Percentiles rank a stretch among this genome's conserved stretches.
These are phyloP conservation scores for Phasia obesa DNA, from an alignment of 2,888 invertebrate genomes.

Conservation along the genomic window DNA sequence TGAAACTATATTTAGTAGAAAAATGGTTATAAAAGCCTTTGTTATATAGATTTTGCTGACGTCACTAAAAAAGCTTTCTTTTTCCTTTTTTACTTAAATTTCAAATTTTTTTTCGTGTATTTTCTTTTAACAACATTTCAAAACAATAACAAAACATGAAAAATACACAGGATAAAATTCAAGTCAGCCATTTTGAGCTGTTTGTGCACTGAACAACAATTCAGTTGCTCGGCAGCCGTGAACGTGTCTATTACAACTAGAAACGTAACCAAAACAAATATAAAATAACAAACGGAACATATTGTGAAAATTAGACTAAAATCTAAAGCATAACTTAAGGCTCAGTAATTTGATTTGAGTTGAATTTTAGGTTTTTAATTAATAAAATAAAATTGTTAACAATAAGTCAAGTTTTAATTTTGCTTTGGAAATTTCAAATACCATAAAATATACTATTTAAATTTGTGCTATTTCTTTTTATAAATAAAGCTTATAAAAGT, in stretches of 20 bases:
- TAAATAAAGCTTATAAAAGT: constrained; percentile 35
- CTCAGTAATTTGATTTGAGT: background rate
- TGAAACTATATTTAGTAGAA: constrained; percentile 30
- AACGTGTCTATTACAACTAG: constrained; percentile 72
- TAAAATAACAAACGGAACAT: constrained; percentile 40
- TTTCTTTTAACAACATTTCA: constrained; percentile 70
- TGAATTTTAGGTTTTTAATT: background rate
- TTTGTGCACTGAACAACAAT: constrained; percentile 58
- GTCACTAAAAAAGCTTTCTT: constrained; percentile 78
- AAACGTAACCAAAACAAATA: constrained; percentile 25
- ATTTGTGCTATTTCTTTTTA: constrained; percentile 49
- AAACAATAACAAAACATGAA: constrained; percentile 72
- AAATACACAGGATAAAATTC: constrained; percentile 54
- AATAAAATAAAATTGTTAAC: background rate
- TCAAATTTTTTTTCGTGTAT: constrained; percentile 51
- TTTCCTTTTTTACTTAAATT: constrained; percentile 7
- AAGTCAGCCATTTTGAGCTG: constrained; percentile 73
- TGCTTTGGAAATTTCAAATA: constrained; percentile 16
- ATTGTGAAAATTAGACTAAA: constrained; percentile 28
- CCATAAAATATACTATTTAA: background rate
- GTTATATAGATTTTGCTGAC: constrained; percentile 75
- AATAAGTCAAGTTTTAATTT: background rate
- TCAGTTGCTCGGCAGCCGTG: constrained; percentile 79
- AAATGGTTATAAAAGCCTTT: constrained; percentile 10
- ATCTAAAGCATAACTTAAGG: constrained; percentile 34